Base-by-base conservation (phyloP, 2,113 vertebrate genomes). In the Lepus americanus region DNA sequence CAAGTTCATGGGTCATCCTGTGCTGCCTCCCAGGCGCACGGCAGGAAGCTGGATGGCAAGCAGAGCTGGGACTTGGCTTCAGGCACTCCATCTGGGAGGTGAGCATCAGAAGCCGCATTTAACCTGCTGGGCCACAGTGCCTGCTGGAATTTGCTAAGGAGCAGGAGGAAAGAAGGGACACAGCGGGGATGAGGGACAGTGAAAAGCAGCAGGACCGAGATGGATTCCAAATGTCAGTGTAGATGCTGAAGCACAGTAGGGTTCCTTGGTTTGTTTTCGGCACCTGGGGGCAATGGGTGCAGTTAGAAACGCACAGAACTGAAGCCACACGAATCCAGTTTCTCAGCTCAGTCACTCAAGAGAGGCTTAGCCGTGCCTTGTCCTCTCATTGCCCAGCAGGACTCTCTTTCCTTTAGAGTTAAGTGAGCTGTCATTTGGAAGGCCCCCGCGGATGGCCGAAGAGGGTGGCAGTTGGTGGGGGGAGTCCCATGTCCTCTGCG, bases 381-480 rank as follows among this genome's bases (percentile, higher is more conserved):
- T 61, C 63, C 87, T 55, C 76, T 89, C 51, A 25, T 86, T 64
- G 27, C 74, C 33, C 81, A 80, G 66, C 79, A 55, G 72, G 9
- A 8, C 9, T 31, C 49, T 70, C 5, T 76, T 88, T 23, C 9
- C 83, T 33, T 0, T 9, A 44, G 31, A n/a, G 9, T 69, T 55
- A 10, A 4, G 36, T 61, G 70, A 51, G 53, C 13, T 29, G 3
- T 33, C n/a, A 67, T 74, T 83, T 20, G 69, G 87, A 77, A 83
- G 81, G 59, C 25, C 20, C 20, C 22, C 1, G 0, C 0, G 59
- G 16, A 55, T 51, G 39, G 23, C 27, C 29, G 2, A 31, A 13
- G 23, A 4, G 1, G 0, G 19, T 49, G 14, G n/a, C 70, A 44
- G 23, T 39, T 23, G n/a, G 23, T 9, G 2, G 1, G 39, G 22